Percentiles rank a stretch among this genome's conserved stretches.
Evolutionary conservation across 1,140 invertebrate genomes (phyloP).

Genomic region (Diplogasteroides magnus): DNA sequence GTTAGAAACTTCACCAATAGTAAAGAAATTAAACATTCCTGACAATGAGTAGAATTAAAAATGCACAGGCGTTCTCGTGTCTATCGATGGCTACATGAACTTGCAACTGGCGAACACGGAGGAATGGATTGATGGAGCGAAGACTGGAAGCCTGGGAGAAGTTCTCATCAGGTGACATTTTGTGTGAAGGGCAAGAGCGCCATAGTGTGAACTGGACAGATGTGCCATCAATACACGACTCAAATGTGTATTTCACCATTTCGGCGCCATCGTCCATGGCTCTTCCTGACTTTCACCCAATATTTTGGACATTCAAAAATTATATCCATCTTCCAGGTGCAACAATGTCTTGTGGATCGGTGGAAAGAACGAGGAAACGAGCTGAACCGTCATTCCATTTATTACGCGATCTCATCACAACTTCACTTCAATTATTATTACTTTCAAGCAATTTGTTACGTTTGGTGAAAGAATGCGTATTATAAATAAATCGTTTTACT

Average conservation of each 20-base stretch:
- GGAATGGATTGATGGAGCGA: slow-evolving; percentile 84
- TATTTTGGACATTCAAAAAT: background rate
- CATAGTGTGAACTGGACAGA: background rate
- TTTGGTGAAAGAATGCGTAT: background rate
- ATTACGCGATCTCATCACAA: background rate
- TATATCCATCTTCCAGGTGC: slow-evolving; percentile 64
- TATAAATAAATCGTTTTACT: background rate
- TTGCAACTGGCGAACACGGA: slow-evolving; percentile 96
- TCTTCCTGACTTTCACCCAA: background rate
- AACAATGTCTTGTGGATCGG: slow-evolving; percentile 97
- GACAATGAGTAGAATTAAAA: background rate
- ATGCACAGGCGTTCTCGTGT: slow-evolving; percentile 71
- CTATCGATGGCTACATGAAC: slow-evolving; percentile 99
- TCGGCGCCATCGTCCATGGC: background rate
- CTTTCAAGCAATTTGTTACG: slow-evolving; percentile 1
- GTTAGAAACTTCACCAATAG: no score
- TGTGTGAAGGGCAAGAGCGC: background rate
- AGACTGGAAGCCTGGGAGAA: slow-evolving; percentile 90
- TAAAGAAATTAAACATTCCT: no score
- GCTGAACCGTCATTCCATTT: slow-evolving; percentile 1
- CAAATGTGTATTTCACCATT: background rate
- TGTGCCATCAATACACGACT: no score
- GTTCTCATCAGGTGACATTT: slow-evolving; percentile 72
- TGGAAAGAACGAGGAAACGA: slow-evolving; percentile 82
- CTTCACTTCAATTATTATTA: slow-evolving; percentile 4